Evolutionary conservation across 2,888 invertebrate genomes (phyloP).

Genomic region (Nomada hirtipes): DNA sequence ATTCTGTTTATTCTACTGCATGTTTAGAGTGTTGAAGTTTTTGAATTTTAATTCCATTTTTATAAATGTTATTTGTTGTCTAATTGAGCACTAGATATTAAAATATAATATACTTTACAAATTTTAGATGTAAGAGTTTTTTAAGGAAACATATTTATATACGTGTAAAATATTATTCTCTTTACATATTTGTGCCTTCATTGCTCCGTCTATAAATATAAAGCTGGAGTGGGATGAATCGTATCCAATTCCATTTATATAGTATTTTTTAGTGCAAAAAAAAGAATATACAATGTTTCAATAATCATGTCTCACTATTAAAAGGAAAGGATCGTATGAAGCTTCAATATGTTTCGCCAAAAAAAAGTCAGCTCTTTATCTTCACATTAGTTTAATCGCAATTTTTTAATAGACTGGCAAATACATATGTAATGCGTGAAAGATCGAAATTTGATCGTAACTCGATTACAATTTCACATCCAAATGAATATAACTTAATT

Average conservation of each 20-base stretch:
- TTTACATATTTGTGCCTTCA: slow-evolving; percentile 57
- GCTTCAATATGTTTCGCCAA: slow-evolving; percentile 28
- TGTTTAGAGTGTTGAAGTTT: slow-evolving; percentile 82
- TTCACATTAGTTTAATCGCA: slow-evolving; percentile 37
- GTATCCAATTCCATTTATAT: slow-evolving; percentile 46
- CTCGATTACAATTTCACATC: slow-evolving; percentile 18
- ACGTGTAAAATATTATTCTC: slow-evolving; percentile 63
- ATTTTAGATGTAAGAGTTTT: slow-evolving; percentile 55
- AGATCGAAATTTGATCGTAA: background rate
- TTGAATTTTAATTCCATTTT: slow-evolving; percentile 82
- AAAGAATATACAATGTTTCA: slow-evolving; percentile 14
- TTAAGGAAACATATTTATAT: slow-evolving; percentile 55
- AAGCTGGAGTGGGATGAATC: slow-evolving; percentile 48
- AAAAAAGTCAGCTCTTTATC: slow-evolving; percentile 6
- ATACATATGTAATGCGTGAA: slow-evolving; percentile 37
- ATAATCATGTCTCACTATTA: slow-evolving; percentile 9
- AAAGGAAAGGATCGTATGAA: slow-evolving; percentile 22
- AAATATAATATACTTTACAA: slow-evolving; percentile 67
- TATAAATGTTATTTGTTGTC: slow-evolving; percentile 80
- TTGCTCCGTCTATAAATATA: slow-evolving; percentile 38
- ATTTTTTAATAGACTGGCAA: slow-evolving; percentile 39
- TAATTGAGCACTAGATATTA: slow-evolving; percentile 74
- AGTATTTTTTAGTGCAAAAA: slow-evolving; percentile 47
- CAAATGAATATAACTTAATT: slow-evolving; percentile 8
- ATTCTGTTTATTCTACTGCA: slow-evolving; percentile 72